Base-by-base conservation (phyloP, 2,888 invertebrate species). In the Herminia tarsipennalis region DNA sequence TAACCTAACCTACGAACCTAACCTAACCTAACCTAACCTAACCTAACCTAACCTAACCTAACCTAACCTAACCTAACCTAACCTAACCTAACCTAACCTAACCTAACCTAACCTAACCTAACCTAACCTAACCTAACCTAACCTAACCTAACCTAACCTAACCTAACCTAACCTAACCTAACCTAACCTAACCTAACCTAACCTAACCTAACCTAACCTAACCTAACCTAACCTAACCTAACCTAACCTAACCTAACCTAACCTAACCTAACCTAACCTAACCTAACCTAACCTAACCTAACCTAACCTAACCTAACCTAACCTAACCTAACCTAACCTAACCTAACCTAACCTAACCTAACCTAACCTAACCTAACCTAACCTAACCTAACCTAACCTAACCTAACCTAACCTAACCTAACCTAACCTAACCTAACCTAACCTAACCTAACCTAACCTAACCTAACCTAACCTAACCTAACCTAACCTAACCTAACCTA, bases 31-130 rank as follows among this genome's bases (percentile, higher is more conserved):
- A 39, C 37, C 20, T 28, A 28, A 37, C 28, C 37, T 28, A 37
- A 37, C 43, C 44, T 36, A 50, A 50, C 43, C 43, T 36, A 44
- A 50, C 35, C 36, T 37, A 51, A 51, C 41, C 38, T 45, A 51
- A 41, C 41, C 30, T 36, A 44, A 49, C 38, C 42, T 42, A 48
- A 48, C 42, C 34, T 35, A 42, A 35, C 35, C 38, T 35, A 69
- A 72, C 69, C 69, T 66, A 67, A 72, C 69, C 67, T 60, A 66
- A 68, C 67, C 67, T 52, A 64, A 69, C 62, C 58, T 63, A 65
- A 62, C 59, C 60, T 54, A 61, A 64, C 59, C 55, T 55, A 47
- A 50, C 50, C 58, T 55, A 50, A 52, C 51, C 54, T 58, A 53
- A 51, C 53, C 53, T 53, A 49, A 51, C 56, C 51, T 54, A 45